Evolutionary conservation across 2,113 vertebrate genomes (phyloP).

Genomic region (Eleginops maclovinus): DNA sequence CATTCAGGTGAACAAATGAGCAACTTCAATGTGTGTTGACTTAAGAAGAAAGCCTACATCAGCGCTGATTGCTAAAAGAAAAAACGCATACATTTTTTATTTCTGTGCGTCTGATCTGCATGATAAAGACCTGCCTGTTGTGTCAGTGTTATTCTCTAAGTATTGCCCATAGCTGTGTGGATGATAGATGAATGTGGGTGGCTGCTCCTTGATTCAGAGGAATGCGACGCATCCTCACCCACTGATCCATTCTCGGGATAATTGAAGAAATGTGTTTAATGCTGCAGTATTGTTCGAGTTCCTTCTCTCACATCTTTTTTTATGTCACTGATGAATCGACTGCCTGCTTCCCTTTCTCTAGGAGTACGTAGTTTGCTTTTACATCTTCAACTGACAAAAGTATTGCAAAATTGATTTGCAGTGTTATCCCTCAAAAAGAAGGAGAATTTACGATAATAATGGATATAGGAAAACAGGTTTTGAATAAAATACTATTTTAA

Average conservation of each 20-base stretch:
- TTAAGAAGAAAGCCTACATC: conserved; percentile 39
- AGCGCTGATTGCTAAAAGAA: conserved; percentile 57
- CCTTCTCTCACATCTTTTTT: conserved; percentile 52
- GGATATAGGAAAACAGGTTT: neutral
- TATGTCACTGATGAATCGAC: conserved; percentile 56
- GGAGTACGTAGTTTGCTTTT: conserved; percentile 45
- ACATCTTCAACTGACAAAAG: conserved; percentile 34
- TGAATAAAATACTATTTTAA: conserved; percentile 7
- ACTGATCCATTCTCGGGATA: conserved; percentile 71
- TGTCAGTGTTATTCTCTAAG: conserved; percentile 62
- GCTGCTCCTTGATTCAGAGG: conserved; percentile 67
- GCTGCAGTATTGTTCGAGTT: conserved; percentile 57
- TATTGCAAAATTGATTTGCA: conserved; percentile 41
- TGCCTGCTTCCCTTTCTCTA: conserved; percentile 30
- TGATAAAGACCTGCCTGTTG: conserved; percentile 51
- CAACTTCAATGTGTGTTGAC: conserved; percentile 34
- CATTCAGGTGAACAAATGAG: conserved; percentile 38
- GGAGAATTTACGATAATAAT: neutral
- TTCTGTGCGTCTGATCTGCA: conserved; percentile 58
- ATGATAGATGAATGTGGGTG: conserved; percentile 75
- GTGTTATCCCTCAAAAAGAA: conserved; percentile 30
- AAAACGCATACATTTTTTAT: conserved; percentile 64
- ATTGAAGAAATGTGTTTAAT: conserved; percentile 70
- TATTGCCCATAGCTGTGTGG: conserved; percentile 63
- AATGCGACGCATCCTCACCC: conserved; percentile 45